Evolutionary conservation across 2,888 invertebrate species (phyloP), one percentile per base, ranked within the genome.

Genomic region (Andrena dorsata): DNA sequence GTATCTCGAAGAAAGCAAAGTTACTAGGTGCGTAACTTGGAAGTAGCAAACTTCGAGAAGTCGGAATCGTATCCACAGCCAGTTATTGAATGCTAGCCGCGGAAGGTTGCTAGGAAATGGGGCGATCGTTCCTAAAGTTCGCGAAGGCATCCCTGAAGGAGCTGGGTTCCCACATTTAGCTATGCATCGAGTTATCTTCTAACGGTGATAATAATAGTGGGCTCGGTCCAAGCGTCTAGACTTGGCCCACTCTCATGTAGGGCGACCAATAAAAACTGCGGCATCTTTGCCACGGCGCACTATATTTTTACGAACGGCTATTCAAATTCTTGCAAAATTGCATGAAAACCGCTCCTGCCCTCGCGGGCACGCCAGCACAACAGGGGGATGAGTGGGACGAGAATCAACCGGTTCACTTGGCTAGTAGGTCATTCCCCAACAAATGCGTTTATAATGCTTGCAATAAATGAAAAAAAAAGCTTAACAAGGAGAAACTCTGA

Each of bases 1-100:
- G 53, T 98, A 96, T 94, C 95, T 98, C 82, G 98, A 98, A 91
- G 98, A 98, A 93, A 95, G 96, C 77, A 97, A 97, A 91, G 95
- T 96, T 78, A 96, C 97, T 80, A 98, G 98, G 98, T 98, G 94
- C 83, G 84, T 60, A 66, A 13, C 28, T 20, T 30, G 32, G 61
- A 76, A 80, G 49, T 51, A 66, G 20, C 63, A 58, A 30, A 64
- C 6, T 47, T 47, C 49, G 61, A 20, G 10, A 65, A 20, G 30
- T 41, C 13, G 4, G 32, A 53, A 28, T 28, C 41, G 8, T n/a
- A 26, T 35, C 26, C 70, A 1, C 30, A 16, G 61, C 51, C 69
- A 61, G 61, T 53, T 60, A 51, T 8, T 10, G 73, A 61, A 81
- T 61, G 64, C 61, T 8, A 70, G 49, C 68, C 56, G 66, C 64